Evolutionary conservation across 1,140 invertebrate genomes (phyloP).

Genomic region (Eriocheir sinensis): DNA sequence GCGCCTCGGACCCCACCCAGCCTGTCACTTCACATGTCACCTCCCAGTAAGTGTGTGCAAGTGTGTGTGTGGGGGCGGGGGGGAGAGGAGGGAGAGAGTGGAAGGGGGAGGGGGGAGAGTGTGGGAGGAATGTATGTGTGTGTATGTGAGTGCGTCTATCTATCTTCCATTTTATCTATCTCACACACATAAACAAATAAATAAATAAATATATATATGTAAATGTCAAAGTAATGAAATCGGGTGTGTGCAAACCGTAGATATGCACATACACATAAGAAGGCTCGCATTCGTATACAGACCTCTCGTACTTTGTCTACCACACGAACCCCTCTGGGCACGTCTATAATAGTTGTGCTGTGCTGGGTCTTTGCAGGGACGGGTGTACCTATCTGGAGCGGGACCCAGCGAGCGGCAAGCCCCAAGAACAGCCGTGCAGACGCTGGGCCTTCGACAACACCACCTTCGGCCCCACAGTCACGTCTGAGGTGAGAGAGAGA

Average conservation of each 20-base stretch:
- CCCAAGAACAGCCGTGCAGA: background rate
- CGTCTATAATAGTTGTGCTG: background rate
- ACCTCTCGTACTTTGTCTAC: too few species aligned
- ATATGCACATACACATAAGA: background rate
- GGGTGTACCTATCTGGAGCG: background rate
- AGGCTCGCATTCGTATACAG: too few species aligned
- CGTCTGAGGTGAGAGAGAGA: slow-evolving; percentile 27
- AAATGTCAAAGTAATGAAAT: too few species aligned
- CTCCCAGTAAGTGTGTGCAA: background rate
- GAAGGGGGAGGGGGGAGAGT: too few species aligned
- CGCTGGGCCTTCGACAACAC: slow-evolving; percentile 47
- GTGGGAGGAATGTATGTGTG: too few species aligned
- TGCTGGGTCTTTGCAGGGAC: background rate
- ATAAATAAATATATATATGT: too few species aligned
- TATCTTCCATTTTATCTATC: background rate
- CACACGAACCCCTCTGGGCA: too few species aligned
- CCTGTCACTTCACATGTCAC: background rate
- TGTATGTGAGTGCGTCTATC: too few species aligned
- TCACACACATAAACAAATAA: background rate
- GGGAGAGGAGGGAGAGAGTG: too few species aligned
- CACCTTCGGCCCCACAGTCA: slow-evolving; percentile 47
- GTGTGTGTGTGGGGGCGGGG: too few species aligned
- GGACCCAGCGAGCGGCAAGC: background rate
- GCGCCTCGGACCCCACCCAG: background rate
- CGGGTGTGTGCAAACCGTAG: too few species aligned